Evolutionary conservation across 2,797 vertebrate species (phyloP).

Genomic region (Bradypodion ventrale): DNA sequence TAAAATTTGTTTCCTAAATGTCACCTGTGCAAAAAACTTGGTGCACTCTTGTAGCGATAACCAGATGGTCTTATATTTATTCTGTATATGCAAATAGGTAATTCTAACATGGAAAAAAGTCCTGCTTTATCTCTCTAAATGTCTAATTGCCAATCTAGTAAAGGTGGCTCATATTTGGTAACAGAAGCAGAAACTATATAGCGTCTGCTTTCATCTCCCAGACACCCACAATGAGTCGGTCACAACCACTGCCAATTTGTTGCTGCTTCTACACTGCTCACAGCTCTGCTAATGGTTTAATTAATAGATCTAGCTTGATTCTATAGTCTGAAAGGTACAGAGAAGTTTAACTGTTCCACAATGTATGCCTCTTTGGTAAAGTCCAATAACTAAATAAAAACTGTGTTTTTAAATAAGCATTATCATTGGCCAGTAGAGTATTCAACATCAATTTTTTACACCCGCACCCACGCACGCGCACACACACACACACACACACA

Average conservation of each 20-base stretch:
- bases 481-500: too few relatives aligned
- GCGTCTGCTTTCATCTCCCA: background rate
- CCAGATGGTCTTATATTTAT: constrained; percentile 19
- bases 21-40: constrained; percentile 43
- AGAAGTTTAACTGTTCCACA: background rate
- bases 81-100: background rate
- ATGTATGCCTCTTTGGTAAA: background rate
- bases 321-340: background rate
- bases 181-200: constrained; percentile 21
- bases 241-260: background rate
- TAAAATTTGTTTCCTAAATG: constrained; percentile 22
- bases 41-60: constrained; percentile 1
- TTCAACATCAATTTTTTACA: background rate
- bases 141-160: constrained; percentile 17
- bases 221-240: background rate
- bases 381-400: too few relatives aligned
- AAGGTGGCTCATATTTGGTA: constrained; percentile 20
- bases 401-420: background rate
- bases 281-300: background rate
- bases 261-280: background rate
- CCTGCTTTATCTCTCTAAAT: constrained; percentile 1
- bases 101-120: background rate
- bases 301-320: background rate
- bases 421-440: background rate
- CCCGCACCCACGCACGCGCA: too few relatives aligned